Evolutionary conservation across 2,888 invertebrate species (phyloP), one percentile per base, ranked within the genome.

Genomic region (Campoplex capitator): DNA sequence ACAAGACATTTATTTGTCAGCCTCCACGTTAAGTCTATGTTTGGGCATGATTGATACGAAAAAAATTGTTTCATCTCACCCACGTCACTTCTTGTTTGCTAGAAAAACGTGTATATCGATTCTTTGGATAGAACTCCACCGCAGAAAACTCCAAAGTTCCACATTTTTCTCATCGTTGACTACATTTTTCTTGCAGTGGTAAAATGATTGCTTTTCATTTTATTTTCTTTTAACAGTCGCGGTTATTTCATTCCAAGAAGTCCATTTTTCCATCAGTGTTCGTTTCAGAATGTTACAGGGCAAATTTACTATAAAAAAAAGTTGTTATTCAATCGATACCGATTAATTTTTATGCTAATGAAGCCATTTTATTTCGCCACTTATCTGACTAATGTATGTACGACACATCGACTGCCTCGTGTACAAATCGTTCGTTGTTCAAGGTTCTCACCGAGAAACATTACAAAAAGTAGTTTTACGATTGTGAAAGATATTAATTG

Each of bases 401-500:
- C 62, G 16, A 28, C 1, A 32, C 23, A 51, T 73, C 16, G 18
- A 35, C 32, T 35, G 13, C 16, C 35, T 35, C 56, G 56, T 38
- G 28, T 56, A 35, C 35, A 74, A 74, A 56, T 56, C 7, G 13
- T 38, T 38, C 23, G 38, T 9, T n/a, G 56, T 74, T 74, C 35
- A 56, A 74, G 56, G 56, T 35, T 54, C 38, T 38, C 42, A 48
- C 42, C 13, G 28, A 28, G 42, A 58, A 58, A 79, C 70, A 23
- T 13, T 58, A n/a, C 18, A 35, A 35, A 58, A 45, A 67, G 58
- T 45, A 68, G 32, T 28, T 56, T 23, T 23, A 38, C 16, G 4
- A 58, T 58, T 28, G 75, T 28, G 56, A 75, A 68, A n/a, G 42
- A 68, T 48, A 68, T 68, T 78, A 67, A 67, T 78, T 78, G 35